Base-by-base conservation (phyloP, 2,888 invertebrate genomes). In the Campoplex capitator region DNA sequence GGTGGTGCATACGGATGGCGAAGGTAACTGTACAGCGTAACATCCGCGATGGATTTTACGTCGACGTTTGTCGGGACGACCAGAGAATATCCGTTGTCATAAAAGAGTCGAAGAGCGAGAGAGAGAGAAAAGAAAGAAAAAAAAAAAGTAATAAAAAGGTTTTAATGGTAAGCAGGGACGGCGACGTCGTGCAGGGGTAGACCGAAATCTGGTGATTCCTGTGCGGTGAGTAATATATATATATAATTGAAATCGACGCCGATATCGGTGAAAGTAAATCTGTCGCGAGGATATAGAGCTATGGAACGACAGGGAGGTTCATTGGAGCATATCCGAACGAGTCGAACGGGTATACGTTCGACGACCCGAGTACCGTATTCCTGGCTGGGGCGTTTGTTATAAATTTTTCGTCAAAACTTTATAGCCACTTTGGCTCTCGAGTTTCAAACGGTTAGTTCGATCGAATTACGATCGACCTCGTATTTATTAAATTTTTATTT, bases 231-330 rank as follows among this genome's bases (percentile, higher is more conserved):
- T 58, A 42, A 38, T 56, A 13, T 35, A 38, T 56, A 13, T 35
- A 56, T 35, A 56, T 35, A 28, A 54, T 42, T 45, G 75, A 6
- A 51, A 75, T 83, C 35, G 35, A 54, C 23, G 54, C 54, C 54
- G 56, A 79, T 80, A 80, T 83, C 83, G 83, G 86, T 87, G 86
- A 87, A 87, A 87, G 86, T 87, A 65, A 35, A 62, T 62, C 62
- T 32, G 62, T 62, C 62, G 56, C 56, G 74, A 23, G 23, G 68
- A 38, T 38, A 68, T 42, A 68, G 68, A 51, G 54, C 51, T 71
- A 38, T 68, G 42, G 38, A 42, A 42, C 68, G 77, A 83, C 84
- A 78, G 80, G 68, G 78, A 77, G 68, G 56, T 84, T 82, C 87
- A 58, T 65, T 82, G 62, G 75, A 87, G 78, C 87, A 84, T 79